Evolutionary conservation across 2,888 invertebrate species (phyloP).

Genomic region (Dione juno): DNA sequence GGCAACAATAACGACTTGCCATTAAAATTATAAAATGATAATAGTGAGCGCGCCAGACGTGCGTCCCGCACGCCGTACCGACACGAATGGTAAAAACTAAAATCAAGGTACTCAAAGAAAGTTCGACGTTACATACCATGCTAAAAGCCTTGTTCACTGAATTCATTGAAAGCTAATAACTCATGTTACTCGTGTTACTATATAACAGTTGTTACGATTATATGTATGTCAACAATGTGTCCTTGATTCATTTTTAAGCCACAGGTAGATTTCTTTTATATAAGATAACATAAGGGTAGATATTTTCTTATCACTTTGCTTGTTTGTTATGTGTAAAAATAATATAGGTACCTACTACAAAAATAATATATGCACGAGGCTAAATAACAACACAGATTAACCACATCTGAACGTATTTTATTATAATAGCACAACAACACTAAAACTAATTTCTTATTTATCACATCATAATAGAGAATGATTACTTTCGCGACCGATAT

Average conservation of each 20-base stretch:
- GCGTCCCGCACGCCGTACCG: slow-evolving; percentile 64
- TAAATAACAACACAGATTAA: slow-evolving; percentile 56
- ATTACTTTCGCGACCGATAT: slow-evolving; percentile 53
- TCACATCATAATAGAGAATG: slow-evolving; percentile 68
- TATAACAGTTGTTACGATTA: slow-evolving; percentile 53
- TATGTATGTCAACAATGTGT: slow-evolving; percentile 43
- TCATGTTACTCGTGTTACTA: slow-evolving; percentile 61
- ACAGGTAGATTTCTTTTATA: neutral
- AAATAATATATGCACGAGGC: neutral
- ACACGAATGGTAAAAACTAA: slow-evolving; percentile 74
- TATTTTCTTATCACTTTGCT: neutral
- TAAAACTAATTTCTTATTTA: slow-evolving; percentile 76
- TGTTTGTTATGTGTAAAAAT: neutral
- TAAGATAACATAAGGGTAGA: neutral
- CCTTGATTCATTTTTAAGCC: slow-evolving; percentile 38
- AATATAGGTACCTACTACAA: neutral
- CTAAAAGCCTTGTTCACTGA: slow-evolving; percentile 70
- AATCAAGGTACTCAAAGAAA: slow-evolving; percentile 73
- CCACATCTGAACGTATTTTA: slow-evolving; percentile 80
- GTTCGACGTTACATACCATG: slow-evolving; percentile 65
- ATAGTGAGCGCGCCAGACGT: slow-evolving; percentile 56
- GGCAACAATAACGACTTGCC: slow-evolving; percentile 55
- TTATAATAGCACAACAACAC: slow-evolving; percentile 82
- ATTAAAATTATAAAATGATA: slow-evolving; percentile 46
- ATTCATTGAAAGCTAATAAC: slow-evolving; percentile 68